A percentile compares a stretch with the other conserved stretches of the same genome.
These are phyloP conservation scores for Lycocorax pyrrhopterus DNA, from an alignment of 2,113 vertebrate species.

Conservation along the genomic window DNA sequence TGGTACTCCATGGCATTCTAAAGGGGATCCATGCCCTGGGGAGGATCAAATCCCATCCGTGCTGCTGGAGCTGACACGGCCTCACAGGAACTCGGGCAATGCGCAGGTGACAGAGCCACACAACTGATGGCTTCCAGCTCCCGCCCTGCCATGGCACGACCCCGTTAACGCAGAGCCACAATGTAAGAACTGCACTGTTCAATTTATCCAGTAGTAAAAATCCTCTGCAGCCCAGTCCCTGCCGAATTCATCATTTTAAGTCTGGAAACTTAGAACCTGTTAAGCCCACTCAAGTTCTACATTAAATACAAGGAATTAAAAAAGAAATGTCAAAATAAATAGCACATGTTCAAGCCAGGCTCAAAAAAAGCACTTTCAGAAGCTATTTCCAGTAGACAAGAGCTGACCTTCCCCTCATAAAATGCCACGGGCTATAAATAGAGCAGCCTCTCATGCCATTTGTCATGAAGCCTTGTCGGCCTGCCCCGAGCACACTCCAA, in stretches of 20 bases:
- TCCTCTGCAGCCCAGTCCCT: background rate
- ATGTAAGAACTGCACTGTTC: accelerated
- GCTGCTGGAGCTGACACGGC: background rate
- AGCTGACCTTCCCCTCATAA: constrained; percentile 7
- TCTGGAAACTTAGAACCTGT: background rate
- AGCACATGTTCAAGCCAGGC: background rate
- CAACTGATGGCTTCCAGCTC: accelerated
- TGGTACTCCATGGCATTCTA: background rate
- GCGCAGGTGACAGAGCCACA: accelerated
- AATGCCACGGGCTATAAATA: background rate
- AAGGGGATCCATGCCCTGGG: accelerated
- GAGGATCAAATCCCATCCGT: background rate
- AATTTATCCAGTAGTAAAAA: background rate
- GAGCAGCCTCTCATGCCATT: background rate
- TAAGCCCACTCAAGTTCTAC: background rate
- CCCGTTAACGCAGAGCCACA: background rate
- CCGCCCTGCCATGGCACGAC: background rate
- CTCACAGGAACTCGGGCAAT: accelerated
- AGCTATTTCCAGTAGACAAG: constrained; percentile 2
- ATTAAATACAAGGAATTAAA: background rate
- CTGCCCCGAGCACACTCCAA: background rate
- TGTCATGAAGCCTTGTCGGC: background rate
- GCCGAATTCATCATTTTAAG: background rate
- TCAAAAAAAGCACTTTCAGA: background rate
- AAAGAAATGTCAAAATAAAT: background rate